Evolutionary conservation across 2,113 vertebrate species (phyloP).

Genomic region (Bostrychus sinensis): DNA sequence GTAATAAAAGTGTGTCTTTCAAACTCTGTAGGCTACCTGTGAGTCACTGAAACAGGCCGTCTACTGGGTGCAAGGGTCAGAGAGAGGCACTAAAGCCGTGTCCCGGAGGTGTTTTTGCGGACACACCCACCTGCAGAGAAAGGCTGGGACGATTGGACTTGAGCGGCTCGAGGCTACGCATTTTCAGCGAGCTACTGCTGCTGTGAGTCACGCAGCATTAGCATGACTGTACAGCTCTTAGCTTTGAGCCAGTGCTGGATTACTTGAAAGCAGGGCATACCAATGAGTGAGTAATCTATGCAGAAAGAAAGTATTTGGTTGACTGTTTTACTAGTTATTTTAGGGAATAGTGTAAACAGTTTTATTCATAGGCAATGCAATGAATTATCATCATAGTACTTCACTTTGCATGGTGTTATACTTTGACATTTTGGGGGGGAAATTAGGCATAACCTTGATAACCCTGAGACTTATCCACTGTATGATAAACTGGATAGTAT

Average conservation of each 20-base stretch:
- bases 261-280: neutral
- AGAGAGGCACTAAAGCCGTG: constrained; percentile 35
- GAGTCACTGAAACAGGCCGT: constrained; percentile 57
- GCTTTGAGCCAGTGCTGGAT: neutral
- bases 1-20: neutral
- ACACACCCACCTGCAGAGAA: constrained; percentile 50
- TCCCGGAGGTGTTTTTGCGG: constrained; percentile 51
- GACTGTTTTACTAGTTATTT: too few species aligned
- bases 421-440: too few species aligned
- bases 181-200: constrained; percentile 39
- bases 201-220: constrained; percentile 42
- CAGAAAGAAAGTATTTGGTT: too few species aligned
- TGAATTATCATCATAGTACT: too few species aligned
- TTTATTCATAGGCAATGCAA: too few species aligned
- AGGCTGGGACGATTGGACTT: constrained; percentile 20
- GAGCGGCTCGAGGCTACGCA: constrained; percentile 31
- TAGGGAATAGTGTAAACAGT: too few species aligned
- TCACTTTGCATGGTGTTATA: too few species aligned
- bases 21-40: constrained; percentile 18
- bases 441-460: too few species aligned
- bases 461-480: too few species aligned
- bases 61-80: constrained; percentile 58
- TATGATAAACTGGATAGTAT: too few species aligned
- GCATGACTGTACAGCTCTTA: constrained; percentile 30
- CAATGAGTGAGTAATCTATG: neutral